Evolutionary conservation across 2,113 vertebrate genomes (phyloP).

Genomic region (Otocyon megalotis): DNA sequence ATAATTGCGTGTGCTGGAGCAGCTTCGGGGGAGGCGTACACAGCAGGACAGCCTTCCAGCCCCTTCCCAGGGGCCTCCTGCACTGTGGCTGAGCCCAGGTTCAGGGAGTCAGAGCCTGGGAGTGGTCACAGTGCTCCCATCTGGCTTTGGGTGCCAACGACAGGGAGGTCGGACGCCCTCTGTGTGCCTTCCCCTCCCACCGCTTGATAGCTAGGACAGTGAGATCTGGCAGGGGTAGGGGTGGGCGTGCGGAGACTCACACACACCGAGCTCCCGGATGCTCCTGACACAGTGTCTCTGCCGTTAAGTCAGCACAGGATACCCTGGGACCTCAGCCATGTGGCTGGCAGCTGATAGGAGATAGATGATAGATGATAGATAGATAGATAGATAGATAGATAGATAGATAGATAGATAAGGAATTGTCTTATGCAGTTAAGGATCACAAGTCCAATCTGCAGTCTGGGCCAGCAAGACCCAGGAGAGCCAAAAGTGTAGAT

Average conservation of each 20-base stretch:
- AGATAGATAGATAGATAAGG: not conserved
- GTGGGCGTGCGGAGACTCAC: not conserved
- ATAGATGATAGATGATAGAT: not conserved
- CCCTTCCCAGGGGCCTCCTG: not conserved
- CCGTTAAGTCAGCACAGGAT: not conserved
- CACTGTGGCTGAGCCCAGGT: not conserved
- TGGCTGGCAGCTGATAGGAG: not conserved
- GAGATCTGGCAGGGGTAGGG: not conserved
- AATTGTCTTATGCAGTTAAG: not conserved
- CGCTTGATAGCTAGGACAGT: not conserved
- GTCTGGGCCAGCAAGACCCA: not conserved
- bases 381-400: not conserved
- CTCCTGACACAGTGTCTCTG: not conserved
- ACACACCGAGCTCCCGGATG: not conserved
- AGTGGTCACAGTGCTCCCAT: not conserved
- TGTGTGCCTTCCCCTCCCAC: not conserved
- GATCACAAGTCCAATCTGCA: not conserved
- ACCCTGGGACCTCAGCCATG: not conserved
- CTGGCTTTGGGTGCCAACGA: not conserved
- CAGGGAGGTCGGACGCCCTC: not conserved
- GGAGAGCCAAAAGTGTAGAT: not conserved
- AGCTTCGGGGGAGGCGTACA: constrained; percentile 84
- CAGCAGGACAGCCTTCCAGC: not conserved
- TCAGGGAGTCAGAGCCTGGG: not conserved
- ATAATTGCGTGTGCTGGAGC: constrained; percentile 89